Percentiles rank a stretch among this genome's conserved stretches.
These are phyloP conservation scores for Microcebus jonahi DNA, from an alignment of 2,113 vertebrate species.

Conservation along the genomic window DNA sequence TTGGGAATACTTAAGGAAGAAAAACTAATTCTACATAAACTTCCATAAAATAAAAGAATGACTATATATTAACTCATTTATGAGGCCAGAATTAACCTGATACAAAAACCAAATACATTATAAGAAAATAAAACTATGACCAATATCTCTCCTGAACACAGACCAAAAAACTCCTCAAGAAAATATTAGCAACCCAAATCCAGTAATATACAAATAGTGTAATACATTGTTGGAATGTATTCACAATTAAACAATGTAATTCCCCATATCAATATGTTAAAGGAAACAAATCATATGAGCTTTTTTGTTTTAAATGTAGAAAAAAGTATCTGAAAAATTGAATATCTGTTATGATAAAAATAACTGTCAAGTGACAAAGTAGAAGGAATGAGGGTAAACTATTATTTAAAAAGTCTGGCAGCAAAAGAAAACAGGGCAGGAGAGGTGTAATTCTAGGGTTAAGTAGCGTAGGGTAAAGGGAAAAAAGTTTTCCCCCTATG, in stretches of 20 bases:
- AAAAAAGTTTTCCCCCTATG: no score
- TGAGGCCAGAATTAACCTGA: neutral
- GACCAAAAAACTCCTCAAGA: neutral
- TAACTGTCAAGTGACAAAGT: neutral
- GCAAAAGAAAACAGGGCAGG: neutral
- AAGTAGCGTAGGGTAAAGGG: neutral
- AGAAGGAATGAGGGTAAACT: neutral
- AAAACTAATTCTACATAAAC: neutral
- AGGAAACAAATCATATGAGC: neutral
- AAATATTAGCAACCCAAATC: neutral
- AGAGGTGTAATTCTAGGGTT: neutral
- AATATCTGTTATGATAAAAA: neutral
- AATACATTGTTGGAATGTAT: neutral
- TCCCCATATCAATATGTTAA: neutral
- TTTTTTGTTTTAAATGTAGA: neutral
- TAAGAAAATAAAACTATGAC: neutral
- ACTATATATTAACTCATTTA: neutral
- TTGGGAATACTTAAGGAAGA: neutral
- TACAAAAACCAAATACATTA: neutral
- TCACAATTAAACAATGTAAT: neutral
- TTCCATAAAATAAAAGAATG: neutral
- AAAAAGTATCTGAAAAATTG: neutral
- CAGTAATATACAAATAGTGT: neutral
- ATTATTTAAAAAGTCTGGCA: neutral
- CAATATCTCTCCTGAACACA: neutral